A percentile compares a stretch with the other conserved stretches of the same genome.
Conservation (phyloP, 1,140 invertebrate species). For the Triops cancriformis region DNA sequence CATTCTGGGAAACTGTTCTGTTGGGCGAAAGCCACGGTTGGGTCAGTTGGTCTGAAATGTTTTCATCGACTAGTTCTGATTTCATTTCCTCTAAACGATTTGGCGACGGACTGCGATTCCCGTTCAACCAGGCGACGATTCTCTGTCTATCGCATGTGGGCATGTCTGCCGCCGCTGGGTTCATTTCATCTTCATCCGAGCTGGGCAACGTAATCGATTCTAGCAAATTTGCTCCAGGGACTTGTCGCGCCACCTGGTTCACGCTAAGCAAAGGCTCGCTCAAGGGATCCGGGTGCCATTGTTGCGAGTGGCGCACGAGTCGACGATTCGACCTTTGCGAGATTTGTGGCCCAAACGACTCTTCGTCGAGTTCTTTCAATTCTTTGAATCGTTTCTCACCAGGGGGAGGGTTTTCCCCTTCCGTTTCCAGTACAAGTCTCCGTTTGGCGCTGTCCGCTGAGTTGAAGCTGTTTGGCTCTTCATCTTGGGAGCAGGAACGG, state of each 20-base stretch:
- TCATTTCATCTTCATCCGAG: neutral
- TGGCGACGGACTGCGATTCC: neutral
- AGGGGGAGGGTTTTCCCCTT: neutral
- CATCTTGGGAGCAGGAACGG: no score
- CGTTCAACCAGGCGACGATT: neutral
- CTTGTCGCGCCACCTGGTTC: neutral
- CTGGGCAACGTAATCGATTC: neutral
- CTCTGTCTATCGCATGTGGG: neutral
- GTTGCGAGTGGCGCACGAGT: neutral
- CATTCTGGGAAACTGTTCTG: no score
- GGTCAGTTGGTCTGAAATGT: no score
- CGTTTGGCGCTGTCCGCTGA: neutral
- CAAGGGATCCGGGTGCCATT: neutral
- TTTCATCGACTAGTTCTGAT: no score
- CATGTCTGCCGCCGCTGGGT: neutral
- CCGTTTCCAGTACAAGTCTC: neutral
- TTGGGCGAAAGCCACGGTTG: no score
- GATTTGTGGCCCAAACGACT: neutral
- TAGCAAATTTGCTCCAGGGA: neutral
- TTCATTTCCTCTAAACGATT: no score
- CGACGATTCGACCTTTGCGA: neutral
- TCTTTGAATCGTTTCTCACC: neutral
- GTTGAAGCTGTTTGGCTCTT: neutral
- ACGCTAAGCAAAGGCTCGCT: neutral
- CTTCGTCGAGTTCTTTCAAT: neutral